These are phyloP conservation scores for Euplagia quadripunctaria DNA, from an alignment of 2,888 invertebrate species.

Conservation along the genomic window DNA sequence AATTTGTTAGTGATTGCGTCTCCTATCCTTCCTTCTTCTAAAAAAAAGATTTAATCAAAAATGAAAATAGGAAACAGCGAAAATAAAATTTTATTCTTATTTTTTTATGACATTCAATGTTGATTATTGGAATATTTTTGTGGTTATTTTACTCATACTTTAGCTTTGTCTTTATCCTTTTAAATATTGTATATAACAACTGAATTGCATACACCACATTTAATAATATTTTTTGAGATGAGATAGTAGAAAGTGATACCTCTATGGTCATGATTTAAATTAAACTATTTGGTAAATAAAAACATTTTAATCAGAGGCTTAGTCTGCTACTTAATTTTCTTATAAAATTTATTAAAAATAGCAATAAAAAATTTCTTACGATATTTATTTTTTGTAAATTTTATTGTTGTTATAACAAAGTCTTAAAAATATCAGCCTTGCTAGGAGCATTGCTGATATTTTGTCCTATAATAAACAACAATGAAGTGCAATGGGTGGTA, in stretches of 20 bases:
- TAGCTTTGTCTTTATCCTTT: too few species aligned
- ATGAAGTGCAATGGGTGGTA: slow-evolving; percentile 26
- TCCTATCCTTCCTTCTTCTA: not conserved
- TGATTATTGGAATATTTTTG: too few species aligned
- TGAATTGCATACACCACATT: too few species aligned
- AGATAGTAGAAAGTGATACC: too few species aligned
- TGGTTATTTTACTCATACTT: too few species aligned
- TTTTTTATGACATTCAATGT: not conserved
- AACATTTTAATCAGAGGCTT: not conserved
- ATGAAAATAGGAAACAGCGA: not conserved
- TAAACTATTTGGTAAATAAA: too few species aligned
- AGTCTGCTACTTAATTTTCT: not conserved
- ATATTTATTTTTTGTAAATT: not conserved
- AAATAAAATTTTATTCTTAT: too few species aligned
- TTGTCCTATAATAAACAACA: slow-evolving; percentile 54
- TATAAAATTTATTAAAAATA: not conserved
- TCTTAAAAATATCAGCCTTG: too few species aligned
- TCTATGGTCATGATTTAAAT: too few species aligned
- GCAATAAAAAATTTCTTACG: not conserved
- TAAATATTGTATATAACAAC: too few species aligned
- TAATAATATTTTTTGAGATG: too few species aligned
- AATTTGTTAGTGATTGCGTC: slow-evolving; percentile 1
- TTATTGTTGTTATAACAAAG: slow-evolving; percentile 37
- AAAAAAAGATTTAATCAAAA: not conserved
- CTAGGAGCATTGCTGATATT: slow-evolving; percentile 58